A percentile compares a stretch with the other conserved stretches of the same genome.
Conservation (phyloP, 2,888 invertebrate genomes). For the Atrina japonica region DNA sequence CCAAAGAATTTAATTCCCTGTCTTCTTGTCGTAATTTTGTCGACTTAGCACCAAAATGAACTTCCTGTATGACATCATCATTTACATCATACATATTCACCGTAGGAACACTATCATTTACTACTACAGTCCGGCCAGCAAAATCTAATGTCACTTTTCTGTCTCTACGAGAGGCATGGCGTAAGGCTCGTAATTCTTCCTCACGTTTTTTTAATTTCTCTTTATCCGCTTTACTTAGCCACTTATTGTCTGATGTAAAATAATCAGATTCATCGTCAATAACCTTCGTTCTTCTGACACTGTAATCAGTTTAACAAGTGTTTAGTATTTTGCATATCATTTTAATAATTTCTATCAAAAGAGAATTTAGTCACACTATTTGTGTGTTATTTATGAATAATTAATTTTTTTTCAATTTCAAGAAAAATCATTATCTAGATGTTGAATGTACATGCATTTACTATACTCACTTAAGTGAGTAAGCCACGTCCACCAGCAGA, state of each 20-base stretch:
- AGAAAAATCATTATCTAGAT: too few relatives aligned
- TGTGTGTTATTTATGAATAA: too few relatives aligned
- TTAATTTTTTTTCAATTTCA: too few relatives aligned
- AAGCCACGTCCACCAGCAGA: too few relatives aligned
- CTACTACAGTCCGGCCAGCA: slow-evolving; percentile 82
- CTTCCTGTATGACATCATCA: slow-evolving; percentile 76
- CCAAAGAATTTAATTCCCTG: slow-evolving; percentile 51
- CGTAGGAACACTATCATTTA: slow-evolving; percentile 76
- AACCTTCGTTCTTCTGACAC: slow-evolving; percentile 87
- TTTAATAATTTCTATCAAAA: too few relatives aligned
- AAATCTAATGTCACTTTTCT: slow-evolving; percentile 90
- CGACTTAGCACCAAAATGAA: slow-evolving; percentile 70
- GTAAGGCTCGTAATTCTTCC: slow-evolving; percentile 85
- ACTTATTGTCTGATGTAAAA: slow-evolving; percentile 88
- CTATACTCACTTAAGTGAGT: too few relatives aligned
- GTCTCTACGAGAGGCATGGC: slow-evolving; percentile 86
- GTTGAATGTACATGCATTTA: too few relatives aligned
- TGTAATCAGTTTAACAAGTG: slow-evolving; percentile 79
- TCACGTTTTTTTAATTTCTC: slow-evolving; percentile 86
- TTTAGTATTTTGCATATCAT: too few relatives aligned
- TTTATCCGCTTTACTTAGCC: slow-evolving; percentile 89
- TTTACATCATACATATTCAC: slow-evolving; percentile 79
- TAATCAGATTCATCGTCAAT: slow-evolving; percentile 98
- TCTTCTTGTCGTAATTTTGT: slow-evolving; percentile 27
- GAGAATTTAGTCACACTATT: too few relatives aligned